Base-by-base conservation (phyloP, 2,113 vertebrate species). In the Solea senegalensis region DNA sequence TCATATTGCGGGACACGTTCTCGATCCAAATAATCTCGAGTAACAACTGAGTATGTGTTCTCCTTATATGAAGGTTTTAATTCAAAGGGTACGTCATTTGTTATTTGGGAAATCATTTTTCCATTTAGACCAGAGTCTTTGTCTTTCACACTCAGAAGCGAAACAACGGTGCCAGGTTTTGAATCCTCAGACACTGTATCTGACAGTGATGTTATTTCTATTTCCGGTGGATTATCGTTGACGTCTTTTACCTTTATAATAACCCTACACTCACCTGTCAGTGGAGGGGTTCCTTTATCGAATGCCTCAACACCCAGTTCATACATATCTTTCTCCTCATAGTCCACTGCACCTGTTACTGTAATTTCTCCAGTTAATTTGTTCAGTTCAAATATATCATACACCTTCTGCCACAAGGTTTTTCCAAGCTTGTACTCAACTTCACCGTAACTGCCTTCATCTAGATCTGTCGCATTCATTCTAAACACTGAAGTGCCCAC, bases 1-100 rank as follows among this genome's bases (percentile, higher is more conserved):
- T 95, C 92, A 79, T 95, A 95, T 49, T 92, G 70, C 21, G 86
- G 81, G n/a, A 90, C 39, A 0, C 52, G 1, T 13, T 93, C 92
- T 40, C 92, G 70, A 52, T 94, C 91, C 12, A 94, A 65, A 15
- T 15, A 2, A 0, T 3, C 65, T 4, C 85, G 92, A 0, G 85
- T 91, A 0, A 91, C 82, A 15, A 94, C 28, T n/a, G 92, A 90
- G 59, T 89, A 94, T 4, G 72, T 86, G 39, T 92, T 93, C 1
- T 90, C 87, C 12, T 88, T 83, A 43, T 86, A 87, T 0, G 93
- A 92, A 0, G 90, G 87, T 13, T 91, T 93, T 44, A 94, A 67
- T 11, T 92, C 89, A 85, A 94, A 92, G 0, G 88, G 82, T 0
- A 81, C 69, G 0, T 72, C 63, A 0, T 72, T 55, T 0, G 6